phyloP scores from a whole-genome alignment of 2,888 invertebrate species.

The Argyra leucocephala region DNA sequence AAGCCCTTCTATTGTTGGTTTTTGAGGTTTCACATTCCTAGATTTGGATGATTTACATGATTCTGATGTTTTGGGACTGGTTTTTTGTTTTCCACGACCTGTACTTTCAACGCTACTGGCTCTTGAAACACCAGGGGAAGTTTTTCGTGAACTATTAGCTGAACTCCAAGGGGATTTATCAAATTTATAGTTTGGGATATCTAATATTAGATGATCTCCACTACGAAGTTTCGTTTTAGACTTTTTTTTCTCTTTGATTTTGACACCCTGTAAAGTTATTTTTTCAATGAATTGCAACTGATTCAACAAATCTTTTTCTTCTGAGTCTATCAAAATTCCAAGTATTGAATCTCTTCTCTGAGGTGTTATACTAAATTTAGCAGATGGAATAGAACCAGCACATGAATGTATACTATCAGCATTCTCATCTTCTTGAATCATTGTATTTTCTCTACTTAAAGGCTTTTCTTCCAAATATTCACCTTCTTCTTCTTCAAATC shows the following conservation, averaged over 20 bases:
- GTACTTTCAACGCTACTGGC: constrained; percentile 42
- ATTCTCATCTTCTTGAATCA: constrained; percentile 48
- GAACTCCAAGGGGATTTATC: constrained; percentile 43
- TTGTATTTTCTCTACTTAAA: constrained; percentile 39
- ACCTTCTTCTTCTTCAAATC: constrained; percentile 60
- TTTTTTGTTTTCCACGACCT: constrained; percentile 34
- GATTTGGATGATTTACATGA: constrained; percentile 30
- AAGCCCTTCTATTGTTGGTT: constrained; percentile 46
- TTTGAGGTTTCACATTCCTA: constrained; percentile 39
- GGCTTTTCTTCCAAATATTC: constrained; percentile 54
- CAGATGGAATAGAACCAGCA: constrained; percentile 41
- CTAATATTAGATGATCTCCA: constrained; percentile 41
- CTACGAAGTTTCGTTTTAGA: constrained; percentile 42
- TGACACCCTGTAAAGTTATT: constrained; percentile 42
- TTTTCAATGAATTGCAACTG: constrained; percentile 45
- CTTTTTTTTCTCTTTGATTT: constrained; percentile 42
- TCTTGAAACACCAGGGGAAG: constrained; percentile 42
- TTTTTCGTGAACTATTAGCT: constrained; percentile 41
- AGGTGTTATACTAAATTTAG: constrained; percentile 35
- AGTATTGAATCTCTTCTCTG: constrained; percentile 40
- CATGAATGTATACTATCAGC: constrained; percentile 43
- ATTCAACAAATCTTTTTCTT: constrained; percentile 50
- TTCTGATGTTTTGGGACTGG: constrained; percentile 32
- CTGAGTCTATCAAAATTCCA: constrained; percentile 48
- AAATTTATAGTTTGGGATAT: constrained; percentile 42